Base-by-base conservation (phyloP, 2,888 invertebrate genomes). In the Trypoxylon attenuatum region DNA sequence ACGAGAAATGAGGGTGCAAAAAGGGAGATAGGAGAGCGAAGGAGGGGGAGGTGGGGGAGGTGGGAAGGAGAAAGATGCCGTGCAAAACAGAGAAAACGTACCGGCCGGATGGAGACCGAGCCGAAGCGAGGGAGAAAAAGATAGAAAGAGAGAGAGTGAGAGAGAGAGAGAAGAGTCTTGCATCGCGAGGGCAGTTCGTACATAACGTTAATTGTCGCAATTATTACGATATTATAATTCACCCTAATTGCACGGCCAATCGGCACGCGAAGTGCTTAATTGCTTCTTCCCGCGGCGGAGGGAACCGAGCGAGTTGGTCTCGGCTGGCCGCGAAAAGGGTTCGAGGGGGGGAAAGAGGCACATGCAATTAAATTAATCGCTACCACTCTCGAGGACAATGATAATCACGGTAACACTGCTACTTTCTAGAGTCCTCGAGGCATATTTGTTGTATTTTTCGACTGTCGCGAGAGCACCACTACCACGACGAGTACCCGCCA, bases 201-300 rank as follows among this genome's bases (percentile, higher is more conserved):
- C 71, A 76, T 71, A 71, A 74, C 72, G 76, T 65, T 81, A 83
- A 83, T 81, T 79, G 79, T 79, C 69, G 78, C 76, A 80, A 80
- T 82, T 83, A 80, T 74, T 73, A 71, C 76, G 77, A 78, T 77
- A 79, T 82, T 80, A 79, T 79, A 81, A 81, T 82, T 79, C 76
- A 66, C 71, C 72, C 71, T 81, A 82, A 82, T 82, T 81, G 80
- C 79, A 51, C 72, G 70, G 73, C 75, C 80, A 82, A 82, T 82
- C 77, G 76, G 76, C 74, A 70, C 65, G 61, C 74, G 62, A 71
- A 83, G 83, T 74, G 76, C 77, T 78, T 82, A 82, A 83, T 82
- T 81, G 78, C 76, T 71, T 70, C 71, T 75, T 69, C 64, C n/a
- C 64, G 52, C 53, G 57, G 38, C 19, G 57, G 52, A 33, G 41